Percentiles rank a stretch among this genome's conserved stretches.
These are phyloP conservation scores for Lamellibrachia columna DNA, from an alignment of 2,888 invertebrate genomes.

Conservation along the genomic window DNA sequence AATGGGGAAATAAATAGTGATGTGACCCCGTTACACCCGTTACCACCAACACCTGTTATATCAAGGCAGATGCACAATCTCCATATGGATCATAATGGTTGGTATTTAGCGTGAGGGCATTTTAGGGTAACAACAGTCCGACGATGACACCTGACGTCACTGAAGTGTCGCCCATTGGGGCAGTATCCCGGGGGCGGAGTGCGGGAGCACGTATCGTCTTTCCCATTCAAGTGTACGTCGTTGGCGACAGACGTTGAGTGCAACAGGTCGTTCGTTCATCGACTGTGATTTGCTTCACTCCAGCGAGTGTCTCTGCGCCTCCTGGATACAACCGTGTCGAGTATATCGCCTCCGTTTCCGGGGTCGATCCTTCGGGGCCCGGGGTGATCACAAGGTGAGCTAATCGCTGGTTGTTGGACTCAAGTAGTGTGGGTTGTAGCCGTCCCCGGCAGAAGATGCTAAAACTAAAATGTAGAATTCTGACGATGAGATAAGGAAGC, in stretches of 20 bases:
- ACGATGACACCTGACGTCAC: neutral
- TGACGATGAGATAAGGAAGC: neutral
- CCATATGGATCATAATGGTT: neutral
- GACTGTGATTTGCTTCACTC: neutral
- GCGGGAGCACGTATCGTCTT: neutral
- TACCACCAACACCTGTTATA: neutral
- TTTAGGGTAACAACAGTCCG: neutral
- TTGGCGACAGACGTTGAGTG: neutral
- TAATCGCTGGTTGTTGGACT: neutral
- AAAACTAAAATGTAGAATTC: neutral
- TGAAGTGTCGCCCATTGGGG: neutral
- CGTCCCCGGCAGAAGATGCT: neutral
- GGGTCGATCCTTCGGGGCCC: neutral
- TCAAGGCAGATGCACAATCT: neutral
- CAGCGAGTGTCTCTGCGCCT: neutral
- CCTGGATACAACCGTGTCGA: neutral
- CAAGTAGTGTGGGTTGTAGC: neutral
- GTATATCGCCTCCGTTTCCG: too few species aligned
- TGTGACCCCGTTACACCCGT: neutral
- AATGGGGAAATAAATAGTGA: too few species aligned
- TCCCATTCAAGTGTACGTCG: neutral
- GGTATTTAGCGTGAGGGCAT: constrained; percentile 4
- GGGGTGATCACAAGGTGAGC: neutral
- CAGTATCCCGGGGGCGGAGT: neutral
- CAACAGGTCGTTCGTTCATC: neutral